Evolutionary conservation across 2,797 vertebrate genomes (phyloP).

Genomic region (Delichon dasypus): DNA sequence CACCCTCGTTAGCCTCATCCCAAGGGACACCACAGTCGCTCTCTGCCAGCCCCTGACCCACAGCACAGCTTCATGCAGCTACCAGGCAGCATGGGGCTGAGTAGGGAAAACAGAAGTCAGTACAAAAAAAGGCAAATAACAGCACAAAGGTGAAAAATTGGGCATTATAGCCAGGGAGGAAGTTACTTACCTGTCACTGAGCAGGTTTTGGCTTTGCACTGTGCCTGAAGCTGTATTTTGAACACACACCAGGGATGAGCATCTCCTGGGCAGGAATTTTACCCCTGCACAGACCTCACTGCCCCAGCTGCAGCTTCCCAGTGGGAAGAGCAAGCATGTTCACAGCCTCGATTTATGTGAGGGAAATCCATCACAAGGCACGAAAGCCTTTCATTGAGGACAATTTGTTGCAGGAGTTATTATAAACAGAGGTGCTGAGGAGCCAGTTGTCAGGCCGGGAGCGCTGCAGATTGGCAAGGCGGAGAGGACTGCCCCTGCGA

Average conservation of each 20-base stretch:
- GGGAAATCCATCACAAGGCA: slow-evolving; percentile 42
- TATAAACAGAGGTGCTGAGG: not conserved
- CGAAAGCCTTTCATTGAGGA: slow-evolving; percentile 11
- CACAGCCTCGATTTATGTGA: slow-evolving; percentile 20
- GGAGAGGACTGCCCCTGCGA: not conserved
- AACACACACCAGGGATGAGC: fast-evolving
- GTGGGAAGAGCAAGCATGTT: not conserved
- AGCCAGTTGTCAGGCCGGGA: not conserved
- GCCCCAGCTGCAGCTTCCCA: not conserved
- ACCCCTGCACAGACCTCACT: not conserved
- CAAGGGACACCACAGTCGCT: not conserved
- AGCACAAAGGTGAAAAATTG: not conserved
- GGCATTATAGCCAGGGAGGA: not conserved
- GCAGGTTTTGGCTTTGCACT: not conserved
- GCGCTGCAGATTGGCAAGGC: not conserved
- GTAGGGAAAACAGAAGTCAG: not conserved
- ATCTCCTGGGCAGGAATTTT: not conserved
- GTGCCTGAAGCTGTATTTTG: not conserved
- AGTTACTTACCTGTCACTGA: not conserved
- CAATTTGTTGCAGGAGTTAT: slow-evolving; percentile 43
- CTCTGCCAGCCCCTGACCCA: not conserved
- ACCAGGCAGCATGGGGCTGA: not conserved
- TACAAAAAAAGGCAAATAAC: not conserved
- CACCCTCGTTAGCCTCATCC: fast-evolving
- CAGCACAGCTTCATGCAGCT: not conserved